These are phyloP conservation scores for Aramus guarauna DNA, from an alignment of 2,113 vertebrate genomes.

Conservation along the genomic window DNA sequence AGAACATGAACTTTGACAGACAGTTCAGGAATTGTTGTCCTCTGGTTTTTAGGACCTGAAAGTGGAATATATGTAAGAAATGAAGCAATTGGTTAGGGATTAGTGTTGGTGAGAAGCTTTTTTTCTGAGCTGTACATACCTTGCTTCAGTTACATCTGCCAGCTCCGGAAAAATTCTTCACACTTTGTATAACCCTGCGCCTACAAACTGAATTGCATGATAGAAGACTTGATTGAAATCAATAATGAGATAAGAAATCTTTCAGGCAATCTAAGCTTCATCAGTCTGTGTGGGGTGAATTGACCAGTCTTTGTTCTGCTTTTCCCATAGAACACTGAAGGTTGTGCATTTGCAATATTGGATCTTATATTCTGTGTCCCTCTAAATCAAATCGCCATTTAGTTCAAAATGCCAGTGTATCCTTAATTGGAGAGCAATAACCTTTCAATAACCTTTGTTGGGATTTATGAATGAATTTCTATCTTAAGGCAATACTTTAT, in stretches of 20 bases:
- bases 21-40: neutral
- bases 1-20: neutral
- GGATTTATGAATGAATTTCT: neutral
- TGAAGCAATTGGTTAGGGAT: neutral
- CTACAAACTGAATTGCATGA: neutral
- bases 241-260: neutral
- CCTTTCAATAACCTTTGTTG: neutral
- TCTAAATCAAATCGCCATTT: neutral
- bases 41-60: neutral
- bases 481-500: neutral
- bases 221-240: neutral
- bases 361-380: neutral
- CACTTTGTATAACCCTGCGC: neutral
- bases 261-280: neutral
- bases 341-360: neutral
- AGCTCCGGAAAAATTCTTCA: neutral
- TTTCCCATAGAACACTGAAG: neutral
- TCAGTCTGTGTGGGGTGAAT: neutral
- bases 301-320: neutral
- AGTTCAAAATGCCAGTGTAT: neutral
- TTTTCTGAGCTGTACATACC: neutral
- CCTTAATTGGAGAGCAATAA: neutral
- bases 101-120: neutral
- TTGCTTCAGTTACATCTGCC: neutral
- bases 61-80: neutral